These are phyloP conservation scores for Sminthopsis crassicaudata DNA, from an alignment of 2,113 vertebrate genomes.

Conservation along the genomic window DNA sequence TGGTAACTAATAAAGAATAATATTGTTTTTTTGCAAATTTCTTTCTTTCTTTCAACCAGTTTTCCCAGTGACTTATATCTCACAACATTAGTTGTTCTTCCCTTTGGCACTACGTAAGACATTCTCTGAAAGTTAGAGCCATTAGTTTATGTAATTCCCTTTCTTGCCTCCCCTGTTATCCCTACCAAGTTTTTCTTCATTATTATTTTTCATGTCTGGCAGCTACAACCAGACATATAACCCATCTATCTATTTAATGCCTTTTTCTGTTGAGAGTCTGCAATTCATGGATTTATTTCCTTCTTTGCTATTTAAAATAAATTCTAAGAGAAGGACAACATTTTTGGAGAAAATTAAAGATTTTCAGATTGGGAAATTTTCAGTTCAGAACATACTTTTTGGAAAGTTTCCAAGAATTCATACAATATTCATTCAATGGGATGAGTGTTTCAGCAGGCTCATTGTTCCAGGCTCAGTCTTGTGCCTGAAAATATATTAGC, in stretches of 20 bases:
- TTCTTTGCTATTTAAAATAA: background rate
- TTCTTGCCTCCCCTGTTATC: fast-evolving
- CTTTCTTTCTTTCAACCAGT: background rate
- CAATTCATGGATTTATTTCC: background rate
- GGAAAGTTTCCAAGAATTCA: background rate
- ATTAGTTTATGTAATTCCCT: background rate
- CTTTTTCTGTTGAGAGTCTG: background rate
- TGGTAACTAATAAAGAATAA: background rate
- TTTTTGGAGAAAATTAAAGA: conserved; percentile 6
- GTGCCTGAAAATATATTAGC: background rate
- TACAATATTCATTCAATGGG: background rate
- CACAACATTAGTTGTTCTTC: background rate
- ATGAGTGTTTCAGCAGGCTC: background rate
- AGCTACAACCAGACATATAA: fast-evolving
- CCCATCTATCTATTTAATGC: background rate
- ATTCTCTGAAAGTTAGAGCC: background rate
- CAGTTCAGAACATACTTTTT: background rate
- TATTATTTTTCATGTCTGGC: background rate
- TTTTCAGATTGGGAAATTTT: conserved; percentile 1
- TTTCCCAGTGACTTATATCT: background rate
- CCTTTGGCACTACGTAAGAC: background rate
- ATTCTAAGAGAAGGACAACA: background rate
- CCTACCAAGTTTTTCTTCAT: background rate
- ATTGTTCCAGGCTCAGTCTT: background rate
- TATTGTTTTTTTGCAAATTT: background rate